Conservation (phyloP, 2,113 vertebrate species). For the Spizaetus ornatus region DNA sequence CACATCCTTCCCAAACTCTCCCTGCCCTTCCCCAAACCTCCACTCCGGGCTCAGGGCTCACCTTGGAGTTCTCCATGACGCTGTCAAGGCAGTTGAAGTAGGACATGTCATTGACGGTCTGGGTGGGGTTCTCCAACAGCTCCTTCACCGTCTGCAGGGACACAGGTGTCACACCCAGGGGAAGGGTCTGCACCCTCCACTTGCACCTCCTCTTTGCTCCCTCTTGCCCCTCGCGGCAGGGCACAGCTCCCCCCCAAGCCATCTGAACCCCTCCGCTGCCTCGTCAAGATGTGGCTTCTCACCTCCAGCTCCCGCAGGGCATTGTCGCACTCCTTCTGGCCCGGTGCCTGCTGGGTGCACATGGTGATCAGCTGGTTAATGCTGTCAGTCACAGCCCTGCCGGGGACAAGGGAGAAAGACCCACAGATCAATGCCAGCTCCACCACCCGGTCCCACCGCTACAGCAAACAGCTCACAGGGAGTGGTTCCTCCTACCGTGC, state of each 20-base stretch:
- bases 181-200: not conserved
- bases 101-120: slow-evolving; percentile 89
- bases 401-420: not conserved
- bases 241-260: not conserved
- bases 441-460: not conserved
- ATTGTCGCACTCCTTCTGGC: slow-evolving; percentile 97
- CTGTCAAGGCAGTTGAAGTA: slow-evolving; percentile 99
- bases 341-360: slow-evolving; percentile 95
- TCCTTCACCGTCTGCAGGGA: slow-evolving; percentile 85
- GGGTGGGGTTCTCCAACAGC: slow-evolving; percentile 93
- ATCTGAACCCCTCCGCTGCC: not conserved
- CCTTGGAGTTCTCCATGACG: slow-evolving; percentile 99
- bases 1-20: not conserved
- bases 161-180: not conserved
- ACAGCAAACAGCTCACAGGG: not conserved
- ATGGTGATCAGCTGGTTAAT: slow-evolving; percentile 99
- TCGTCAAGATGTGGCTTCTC: not conserved
- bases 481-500: slow-evolving; percentile 77
- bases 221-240: rapidly evolving
- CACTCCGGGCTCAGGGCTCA: not conserved
- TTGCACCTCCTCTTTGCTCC: not conserved
- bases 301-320: slow-evolving; percentile 94
- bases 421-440: not conserved
- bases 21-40: not conserved
- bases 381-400: slow-evolving; percentile 92